A percentile compares a stretch with the other conserved stretches of the same genome.
Conservation (phyloP, 64 coral and sea anemone species). For the Porites lutea region DNA sequence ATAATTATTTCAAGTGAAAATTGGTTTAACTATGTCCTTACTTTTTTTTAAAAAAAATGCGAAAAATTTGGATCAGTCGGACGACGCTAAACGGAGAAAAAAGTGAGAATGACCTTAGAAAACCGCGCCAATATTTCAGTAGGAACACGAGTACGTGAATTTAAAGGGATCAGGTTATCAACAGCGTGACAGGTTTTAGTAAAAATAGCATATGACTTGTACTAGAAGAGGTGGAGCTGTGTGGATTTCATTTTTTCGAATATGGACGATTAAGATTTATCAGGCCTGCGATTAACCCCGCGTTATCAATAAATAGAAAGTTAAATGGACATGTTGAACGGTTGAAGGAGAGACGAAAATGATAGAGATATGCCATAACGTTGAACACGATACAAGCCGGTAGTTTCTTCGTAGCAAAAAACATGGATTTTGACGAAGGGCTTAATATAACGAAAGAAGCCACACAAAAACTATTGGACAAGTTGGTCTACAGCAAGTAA, state of each 20-base stretch:
- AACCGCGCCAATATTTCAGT: too few relatives aligned
- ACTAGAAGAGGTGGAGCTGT: neutral
- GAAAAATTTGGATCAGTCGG: too few relatives aligned
- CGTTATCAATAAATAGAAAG: too few relatives aligned
- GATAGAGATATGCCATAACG: neutral
- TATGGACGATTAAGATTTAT: neutral
- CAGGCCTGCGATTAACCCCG: too few relatives aligned
- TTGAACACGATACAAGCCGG: too few relatives aligned
- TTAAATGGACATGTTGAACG: too few relatives aligned
- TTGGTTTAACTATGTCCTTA: too few relatives aligned
- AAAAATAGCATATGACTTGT: slow-evolving; percentile 36
- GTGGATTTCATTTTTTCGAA: neutral
- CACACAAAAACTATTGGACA: slow-evolving; percentile 70
- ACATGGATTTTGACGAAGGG: slow-evolving; percentile 32
- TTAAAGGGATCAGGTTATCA: neutral
- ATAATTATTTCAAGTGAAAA: too few relatives aligned
- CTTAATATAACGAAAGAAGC: slow-evolving; percentile 64
- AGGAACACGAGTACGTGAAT: too few relatives aligned
- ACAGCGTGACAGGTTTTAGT: neutral
- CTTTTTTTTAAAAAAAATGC: too few relatives aligned
- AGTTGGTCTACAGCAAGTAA: slow-evolving; percentile 93
- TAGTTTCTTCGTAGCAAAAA: neutral
- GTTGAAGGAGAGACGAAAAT: neutral
- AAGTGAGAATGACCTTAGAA: too few relatives aligned
- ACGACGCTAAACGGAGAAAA: too few relatives aligned